Conservation (phyloP, 1,140 invertebrate species). For the Caenorhabditis elegans region WBcel235 BX284602.5:11037001-11037500, state of each 20-base stretch:
- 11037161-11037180: neutral
- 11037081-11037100: neutral
- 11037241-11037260: too few relatives aligned
- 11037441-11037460: neutral
- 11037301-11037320: too few relatives aligned
- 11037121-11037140: neutral
- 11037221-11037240: too few relatives aligned
- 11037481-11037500: neutral
- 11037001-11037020: neutral
- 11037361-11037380: too few relatives aligned
- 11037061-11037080: neutral
- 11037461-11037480: neutral
- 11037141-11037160: neutral
- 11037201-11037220: too few relatives aligned
- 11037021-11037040: neutral
- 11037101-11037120: neutral
- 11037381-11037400: too few relatives aligned
- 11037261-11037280: too few relatives aligned
- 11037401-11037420: neutral
- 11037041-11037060: neutral
- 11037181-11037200: too few relatives aligned
- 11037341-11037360: too few relatives aligned
- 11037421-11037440: constrained; percentile 8
- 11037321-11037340: too few relatives aligned
- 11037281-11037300: too few relatives aligned